Percentiles rank a stretch among this genome's conserved stretches.
These are phyloP conservation scores for Pyralis farinalis DNA, from an alignment of 2,888 invertebrate species.

Conservation along the genomic window DNA sequence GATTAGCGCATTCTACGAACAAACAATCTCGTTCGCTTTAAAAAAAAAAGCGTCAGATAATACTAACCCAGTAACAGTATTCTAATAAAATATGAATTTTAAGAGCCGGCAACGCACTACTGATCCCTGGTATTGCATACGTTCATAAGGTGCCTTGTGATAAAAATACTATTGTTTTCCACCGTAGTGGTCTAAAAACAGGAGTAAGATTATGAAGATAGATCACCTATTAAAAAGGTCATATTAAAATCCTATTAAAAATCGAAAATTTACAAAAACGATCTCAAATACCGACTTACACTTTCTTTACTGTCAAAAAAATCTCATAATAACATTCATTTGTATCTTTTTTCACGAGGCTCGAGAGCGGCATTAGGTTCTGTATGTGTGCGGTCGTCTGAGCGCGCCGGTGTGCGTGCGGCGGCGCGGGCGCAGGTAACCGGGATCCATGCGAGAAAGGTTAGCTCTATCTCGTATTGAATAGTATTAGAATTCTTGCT, in stretches of 20 bases:
- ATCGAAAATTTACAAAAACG: constrained; percentile 4
- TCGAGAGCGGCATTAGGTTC: constrained; percentile 39
- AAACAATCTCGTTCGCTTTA: too few species aligned
- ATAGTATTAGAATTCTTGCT: constrained; percentile 50
- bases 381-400: constrained; percentile 48
- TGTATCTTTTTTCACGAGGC: constrained; percentile 30
- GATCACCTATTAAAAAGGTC: neutral
- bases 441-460: constrained; percentile 57
- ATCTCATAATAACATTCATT: constrained; percentile 27
- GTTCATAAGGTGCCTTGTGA: too few species aligned
- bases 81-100: too few species aligned
- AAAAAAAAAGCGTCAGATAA: too few species aligned
- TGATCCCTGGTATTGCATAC: too few species aligned
- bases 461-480: constrained; percentile 32
- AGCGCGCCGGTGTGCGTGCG: constrained; percentile 21
- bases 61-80: too few species aligned
- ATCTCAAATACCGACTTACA: constrained; percentile 19
- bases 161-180: too few species aligned
- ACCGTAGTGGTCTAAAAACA: too few species aligned
- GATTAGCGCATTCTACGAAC: too few species aligned
- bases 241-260: neutral
- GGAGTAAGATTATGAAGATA: too few species aligned
- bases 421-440: constrained; percentile 68
- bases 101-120: too few species aligned
- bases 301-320: constrained; percentile 21